Evolutionary conservation across 2,888 invertebrate species (phyloP), one percentile per base, ranked within the genome.

Genomic region (Scaptomyza cyrtandrae): DNA sequence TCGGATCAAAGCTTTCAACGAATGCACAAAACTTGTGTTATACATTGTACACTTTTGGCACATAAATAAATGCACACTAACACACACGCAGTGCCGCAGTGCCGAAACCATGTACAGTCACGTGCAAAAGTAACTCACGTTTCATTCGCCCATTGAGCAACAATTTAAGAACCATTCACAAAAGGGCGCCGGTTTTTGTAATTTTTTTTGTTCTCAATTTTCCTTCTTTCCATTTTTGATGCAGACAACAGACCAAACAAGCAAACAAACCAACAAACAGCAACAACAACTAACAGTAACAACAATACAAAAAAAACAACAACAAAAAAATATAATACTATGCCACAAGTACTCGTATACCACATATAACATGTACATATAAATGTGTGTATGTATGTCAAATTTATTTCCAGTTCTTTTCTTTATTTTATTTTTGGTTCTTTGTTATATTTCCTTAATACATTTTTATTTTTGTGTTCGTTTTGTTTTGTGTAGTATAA

Each of bases 211-310:
- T 24, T 10, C 11, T 13, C 11, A 7, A 7, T 37, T 43, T 43
- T 37, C 14, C 37, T 37, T n/a, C 1, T 56, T 54, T 58, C 19
- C 33, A 29, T 62, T 49, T 37, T 33, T 60, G 54, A 52, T 53
- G 70, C 75, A 74, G 58, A 67, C 67, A 76, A 59, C 72, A 76
- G 72, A 75, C 72, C 60, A 69, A 67, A 59, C 24, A 6, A 39
- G 14, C 48, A 66, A 50, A 52, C 39, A 55, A 53, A 19, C 19
- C 1, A 19, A 2, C 19, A 19, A 19, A 19, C 19, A 24, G 3
- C 24, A 2, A 24, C 24, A 24, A 24, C 24, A 19, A 11, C 24
- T 49, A 71, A 57, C 45, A 35, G 53, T 27, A 65, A 49, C 59
- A 55, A 46, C 33, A 66, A 29, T 24, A 24, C 66, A 55, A 69